Evolutionary conservation across 1,140 invertebrate species (phyloP).

Genomic region (Proctacanthus coquilletti): DNA sequence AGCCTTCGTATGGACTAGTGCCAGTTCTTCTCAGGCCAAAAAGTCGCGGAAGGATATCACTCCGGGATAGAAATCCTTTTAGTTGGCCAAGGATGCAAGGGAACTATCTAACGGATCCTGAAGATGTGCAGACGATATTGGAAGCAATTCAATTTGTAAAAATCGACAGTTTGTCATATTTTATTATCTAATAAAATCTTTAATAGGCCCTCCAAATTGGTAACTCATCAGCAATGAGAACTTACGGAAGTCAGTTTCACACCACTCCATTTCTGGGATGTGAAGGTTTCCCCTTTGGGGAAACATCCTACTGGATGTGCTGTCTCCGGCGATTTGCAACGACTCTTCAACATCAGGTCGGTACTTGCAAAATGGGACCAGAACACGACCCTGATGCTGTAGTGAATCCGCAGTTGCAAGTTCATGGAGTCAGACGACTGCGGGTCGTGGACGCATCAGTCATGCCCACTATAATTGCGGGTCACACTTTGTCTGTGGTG

Average conservation of each 20-base stretch:
- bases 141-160: constrained; percentile 54
- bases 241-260: constrained; percentile 43
- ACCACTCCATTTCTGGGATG: constrained; percentile 50
- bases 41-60: constrained; percentile 49
- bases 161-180: constrained; percentile 3
- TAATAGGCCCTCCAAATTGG: constrained; percentile 41
- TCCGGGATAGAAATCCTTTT: constrained; percentile 51
- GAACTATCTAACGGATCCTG: constrained; percentile 54
- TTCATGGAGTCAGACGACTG: constrained; percentile 47
- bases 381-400: constrained; percentile 46
- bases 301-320: constrained; percentile 61
- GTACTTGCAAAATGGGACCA: constrained; percentile 68
- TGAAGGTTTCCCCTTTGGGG: constrained; percentile 37
- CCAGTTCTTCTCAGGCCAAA: constrained; percentile 56
- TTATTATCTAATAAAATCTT: constrained; percentile 9
- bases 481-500: constrained; percentile 42
- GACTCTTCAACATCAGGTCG: constrained; percentile 59
- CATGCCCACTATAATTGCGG: constrained; percentile 44
- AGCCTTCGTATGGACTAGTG: constrained; percentile 44
- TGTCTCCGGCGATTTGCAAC: constrained; percentile 46
- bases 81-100: constrained; percentile 58
- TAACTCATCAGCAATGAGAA: constrained; percentile 41
- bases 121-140: constrained; percentile 49
- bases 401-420: constrained; percentile 54
- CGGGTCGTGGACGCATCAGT: constrained; percentile 61